Base-by-base conservation (phyloP, 2,113 vertebrate genomes). In the Ptychochromis oligacanthus region DNA sequence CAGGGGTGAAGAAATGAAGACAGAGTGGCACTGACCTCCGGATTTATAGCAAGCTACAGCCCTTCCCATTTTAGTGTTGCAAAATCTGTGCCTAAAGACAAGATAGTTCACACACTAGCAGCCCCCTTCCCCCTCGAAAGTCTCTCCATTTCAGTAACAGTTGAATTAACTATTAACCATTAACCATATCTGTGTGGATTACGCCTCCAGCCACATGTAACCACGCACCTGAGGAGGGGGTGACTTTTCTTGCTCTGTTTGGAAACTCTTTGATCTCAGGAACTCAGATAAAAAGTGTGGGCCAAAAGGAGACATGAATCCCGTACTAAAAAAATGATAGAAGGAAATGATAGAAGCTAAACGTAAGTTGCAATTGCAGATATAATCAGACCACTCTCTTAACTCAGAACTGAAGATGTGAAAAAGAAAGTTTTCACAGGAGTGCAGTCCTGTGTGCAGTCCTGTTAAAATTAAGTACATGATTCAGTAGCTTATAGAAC, bases 111-210 rank as follows among this genome's bases (percentile, higher is more conserved):
- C 46, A 70, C 9, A 49, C 24, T 22, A 26, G 22, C 38, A 18
- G 38, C 62, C 38, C 14, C 38, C 2, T 52, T n/a, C 49, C 17
- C 3, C 1, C 49, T 52, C 5, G 2, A 18, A 52, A 18, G 49
- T 52, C 49, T 70, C 13, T 5, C 5, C 14, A 46, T 46, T 46
- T 46, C 46, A 20, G 43, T 20, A 70, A 31, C 43, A 1, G 43
- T 24, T 52, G 65, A 36, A 20, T 72, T 72, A 72, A 72, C 43
- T 52, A 72, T 72, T 72, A 72, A 72, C 65, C 49, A 72, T 72
- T 72, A 72, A 72, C 65, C 49, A 31, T 40, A 49, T 28, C 65
- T 72, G 65, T 70, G 65, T 72, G 24, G 24, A 31, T 13, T 52
- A 20, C 31, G 17, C 49, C 10, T 49, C 2, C 56, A 58, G 12